Evolutionary conservation across 2,797 vertebrate genomes (phyloP).

Genomic region (Chelmon rostratus): DNA sequence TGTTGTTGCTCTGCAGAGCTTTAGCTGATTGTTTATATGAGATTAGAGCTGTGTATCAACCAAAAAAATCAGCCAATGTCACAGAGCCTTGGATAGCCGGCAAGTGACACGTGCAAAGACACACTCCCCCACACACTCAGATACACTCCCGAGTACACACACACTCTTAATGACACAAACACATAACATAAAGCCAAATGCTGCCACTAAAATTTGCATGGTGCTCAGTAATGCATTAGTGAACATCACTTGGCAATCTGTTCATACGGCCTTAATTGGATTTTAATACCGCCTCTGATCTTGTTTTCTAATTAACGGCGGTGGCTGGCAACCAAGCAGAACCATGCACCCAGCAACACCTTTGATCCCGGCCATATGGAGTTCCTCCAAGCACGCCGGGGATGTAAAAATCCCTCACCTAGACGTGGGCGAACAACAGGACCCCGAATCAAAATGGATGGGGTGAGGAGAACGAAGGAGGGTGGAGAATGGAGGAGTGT

Average conservation of each 20-base stretch:
- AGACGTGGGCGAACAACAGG: slow-evolving; percentile 84
- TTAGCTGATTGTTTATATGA: slow-evolving; percentile 84
- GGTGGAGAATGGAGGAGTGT: slow-evolving; percentile 65
- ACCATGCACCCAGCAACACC: slow-evolving; percentile 89
- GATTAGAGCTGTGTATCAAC: slow-evolving; percentile 81
- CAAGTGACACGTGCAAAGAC: slow-evolving; percentile 66
- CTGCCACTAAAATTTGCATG: slow-evolving; percentile 97
- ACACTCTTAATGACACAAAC: slow-evolving; percentile 81
- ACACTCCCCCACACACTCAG: slow-evolving; percentile 57
- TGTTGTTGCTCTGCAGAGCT: slow-evolving; percentile 81
- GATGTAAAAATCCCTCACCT: slow-evolving; percentile 88
- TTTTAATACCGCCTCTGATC: slow-evolving; percentile 92
- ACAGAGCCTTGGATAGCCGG: slow-evolving; percentile 76
- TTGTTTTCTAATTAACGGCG: slow-evolving; percentile 91
- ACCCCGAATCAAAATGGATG: slow-evolving; percentile 80
- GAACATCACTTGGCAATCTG: slow-evolving; percentile 99
- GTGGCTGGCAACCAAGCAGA: slow-evolving; percentile 90
- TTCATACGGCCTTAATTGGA: slow-evolving; percentile 95
- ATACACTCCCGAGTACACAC: slow-evolving; percentile 51
- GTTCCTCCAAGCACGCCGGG: slow-evolving; percentile 87
- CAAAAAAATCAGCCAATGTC: slow-evolving; percentile 82
- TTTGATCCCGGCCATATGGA: slow-evolving; percentile 91
- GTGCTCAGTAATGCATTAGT: slow-evolving; percentile 99
- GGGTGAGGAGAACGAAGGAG: slow-evolving; percentile 72
- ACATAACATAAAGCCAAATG: slow-evolving; percentile 87